phyloP scores from a whole-genome alignment of 2,797 vertebrate genomes.

The Melanogrammus aeglefinus region DNA sequence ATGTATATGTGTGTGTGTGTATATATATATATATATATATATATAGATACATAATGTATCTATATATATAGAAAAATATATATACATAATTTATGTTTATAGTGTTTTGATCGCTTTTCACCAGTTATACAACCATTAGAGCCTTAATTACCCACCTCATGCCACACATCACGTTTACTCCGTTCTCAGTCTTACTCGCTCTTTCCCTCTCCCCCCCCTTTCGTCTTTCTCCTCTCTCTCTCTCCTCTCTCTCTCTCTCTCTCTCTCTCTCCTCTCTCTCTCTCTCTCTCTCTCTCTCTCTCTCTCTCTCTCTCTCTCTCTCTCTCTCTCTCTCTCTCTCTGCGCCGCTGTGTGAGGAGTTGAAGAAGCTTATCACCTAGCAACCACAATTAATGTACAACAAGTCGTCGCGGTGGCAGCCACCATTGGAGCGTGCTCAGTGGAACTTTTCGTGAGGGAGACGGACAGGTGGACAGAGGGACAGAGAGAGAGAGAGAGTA shows the following conservation, averaged over 20 bases:
- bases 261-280: slow-evolving; percentile 10
- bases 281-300: slow-evolving; percentile 12
- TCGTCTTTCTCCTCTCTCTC: slow-evolving; percentile 9
- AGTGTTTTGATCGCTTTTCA: not conserved
- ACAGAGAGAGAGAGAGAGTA: not conserved
- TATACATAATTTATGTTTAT: too few species aligned
- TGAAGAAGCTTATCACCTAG: slow-evolving; percentile 81
- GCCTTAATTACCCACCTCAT: not conserved
- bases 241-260: slow-evolving; percentile 13
- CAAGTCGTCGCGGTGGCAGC: slow-evolving; percentile 72
- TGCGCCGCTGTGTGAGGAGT: slow-evolving; percentile 65
- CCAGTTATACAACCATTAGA: not conserved
- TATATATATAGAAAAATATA: too few species aligned
- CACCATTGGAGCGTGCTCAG: slow-evolving; percentile 55
- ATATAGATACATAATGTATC: too few species aligned
- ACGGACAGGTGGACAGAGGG: slow-evolving; percentile 7
- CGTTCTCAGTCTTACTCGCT: slow-evolving; percentile 29
- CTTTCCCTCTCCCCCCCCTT: slow-evolving; percentile 5
- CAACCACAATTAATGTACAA: slow-evolving; percentile 83
- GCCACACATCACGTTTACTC: not conserved
- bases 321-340: slow-evolving; percentile 45
- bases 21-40: not conserved
- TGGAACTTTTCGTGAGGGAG: slow-evolving; percentile 26
- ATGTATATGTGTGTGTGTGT: too few species aligned
- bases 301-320: slow-evolving; percentile 21